These are phyloP conservation scores for Sylvicola fuscatus DNA, from an alignment of 2,888 invertebrate genomes.

Conservation along the genomic window DNA sequence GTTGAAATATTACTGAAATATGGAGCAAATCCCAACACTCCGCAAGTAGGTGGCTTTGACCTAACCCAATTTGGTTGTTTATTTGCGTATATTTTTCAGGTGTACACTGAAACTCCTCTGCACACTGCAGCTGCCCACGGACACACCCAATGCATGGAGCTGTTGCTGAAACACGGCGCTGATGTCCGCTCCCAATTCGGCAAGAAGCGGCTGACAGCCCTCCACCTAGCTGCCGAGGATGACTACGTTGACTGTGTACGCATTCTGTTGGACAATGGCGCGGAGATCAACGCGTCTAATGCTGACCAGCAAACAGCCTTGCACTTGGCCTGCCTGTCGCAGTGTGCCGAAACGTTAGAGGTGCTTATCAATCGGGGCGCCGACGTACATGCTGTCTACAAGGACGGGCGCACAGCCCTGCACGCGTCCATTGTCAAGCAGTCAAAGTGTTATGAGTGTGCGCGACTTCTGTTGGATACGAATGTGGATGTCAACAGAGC, in stretches of 20 bases:
- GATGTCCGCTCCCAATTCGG: conserved; percentile 59
- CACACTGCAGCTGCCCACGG: conserved; percentile 64
- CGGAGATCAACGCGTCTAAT: conserved; percentile 54
- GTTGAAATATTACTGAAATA: conserved; percentile 49
- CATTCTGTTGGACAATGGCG: conserved; percentile 50
- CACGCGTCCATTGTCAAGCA: conserved; percentile 67
- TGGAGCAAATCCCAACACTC: conserved; percentile 66
- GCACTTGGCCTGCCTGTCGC: conserved; percentile 64
- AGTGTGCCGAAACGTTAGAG: conserved; percentile 57
- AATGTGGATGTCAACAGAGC: conserved; percentile 55
- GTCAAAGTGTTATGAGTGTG: conserved; percentile 42
- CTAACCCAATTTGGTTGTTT: conserved; percentile 21
- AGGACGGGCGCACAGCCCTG: conserved; percentile 55
- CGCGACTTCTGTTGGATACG: conserved; percentile 37
- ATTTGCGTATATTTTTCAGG: conserved; percentile 22
- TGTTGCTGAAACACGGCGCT: conserved; percentile 58
- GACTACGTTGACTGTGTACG: conserved; percentile 60
- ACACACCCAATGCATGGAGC: conserved; percentile 41
- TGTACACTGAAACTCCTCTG: conserved; percentile 66
- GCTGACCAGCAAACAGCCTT: conserved; percentile 61
- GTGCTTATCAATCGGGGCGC: conserved; percentile 42
- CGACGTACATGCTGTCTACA: conserved; percentile 42
- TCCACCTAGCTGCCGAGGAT: conserved; percentile 71
- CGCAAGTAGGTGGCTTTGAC: conserved; percentile 33
- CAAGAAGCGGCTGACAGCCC: conserved; percentile 47